phyloP scores from a whole-genome alignment of 2,888 invertebrate species.

The Andrena dorsata region DNA sequence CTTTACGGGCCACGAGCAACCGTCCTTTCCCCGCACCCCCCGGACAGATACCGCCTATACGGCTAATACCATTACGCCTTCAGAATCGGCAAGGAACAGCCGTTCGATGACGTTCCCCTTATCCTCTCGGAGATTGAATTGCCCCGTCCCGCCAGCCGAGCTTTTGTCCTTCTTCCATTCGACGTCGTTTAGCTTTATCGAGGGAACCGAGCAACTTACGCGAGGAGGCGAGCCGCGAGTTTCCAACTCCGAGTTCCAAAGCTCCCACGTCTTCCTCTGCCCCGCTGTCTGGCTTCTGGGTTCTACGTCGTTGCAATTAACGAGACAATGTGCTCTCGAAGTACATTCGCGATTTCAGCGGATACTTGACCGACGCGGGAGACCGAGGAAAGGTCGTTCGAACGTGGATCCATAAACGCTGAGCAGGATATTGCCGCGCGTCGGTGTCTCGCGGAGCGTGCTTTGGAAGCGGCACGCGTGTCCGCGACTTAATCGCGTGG shows the following conservation, averaged over 20 bases:
- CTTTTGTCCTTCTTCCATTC: slow-evolving; percentile 20
- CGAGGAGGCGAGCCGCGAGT: background rate
- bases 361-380: background rate
- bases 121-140: slow-evolving; percentile 53
- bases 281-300: too few species aligned
- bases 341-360: background rate
- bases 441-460: background rate
- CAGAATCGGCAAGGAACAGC: slow-evolving; percentile 51
- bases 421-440: too few species aligned
- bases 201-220: background rate
- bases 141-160: background rate
- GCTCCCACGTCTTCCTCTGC: background rate
- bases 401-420: too few species aligned
- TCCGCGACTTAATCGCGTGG: slow-evolving; percentile 14
- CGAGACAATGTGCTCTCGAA: background rate
- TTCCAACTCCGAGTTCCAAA: background rate
- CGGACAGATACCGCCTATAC: slow-evolving; percentile 40
- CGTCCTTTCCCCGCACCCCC: slow-evolving; percentile 35
- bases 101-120: slow-evolving; percentile 54
- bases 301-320: background rate
- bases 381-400: background rate
- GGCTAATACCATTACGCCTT: slow-evolving; percentile 57
- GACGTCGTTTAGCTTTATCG: slow-evolving; percentile 19
- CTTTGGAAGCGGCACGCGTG: slow-evolving; percentile 7
- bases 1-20: slow-evolving; percentile 57